A percentile compares a stretch with the other conserved stretches of the same genome.
Evolutionary conservation across 2,113 vertebrate species (phyloP).

Genomic region (Callithrix jacchus): DNA sequence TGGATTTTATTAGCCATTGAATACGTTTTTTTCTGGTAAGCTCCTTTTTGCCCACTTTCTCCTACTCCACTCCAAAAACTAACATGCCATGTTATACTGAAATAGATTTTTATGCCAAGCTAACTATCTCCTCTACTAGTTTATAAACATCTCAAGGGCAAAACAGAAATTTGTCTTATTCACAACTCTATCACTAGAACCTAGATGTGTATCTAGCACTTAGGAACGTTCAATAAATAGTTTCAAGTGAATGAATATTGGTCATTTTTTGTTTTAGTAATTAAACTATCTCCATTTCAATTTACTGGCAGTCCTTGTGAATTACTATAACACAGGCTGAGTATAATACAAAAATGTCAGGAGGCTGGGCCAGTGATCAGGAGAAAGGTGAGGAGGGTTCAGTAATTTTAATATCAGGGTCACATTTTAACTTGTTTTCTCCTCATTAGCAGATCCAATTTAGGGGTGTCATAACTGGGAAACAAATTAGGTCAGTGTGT

Average conservation of each 20-base stretch:
- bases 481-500: not conserved
- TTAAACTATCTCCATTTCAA: conserved; percentile 14
- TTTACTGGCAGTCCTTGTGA: not conserved
- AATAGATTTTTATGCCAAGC: not conserved
- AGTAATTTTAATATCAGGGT: not conserved
- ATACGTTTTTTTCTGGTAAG: not conserved
- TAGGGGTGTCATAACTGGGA: not conserved
- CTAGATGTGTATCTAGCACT: not conserved
- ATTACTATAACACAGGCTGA: not conserved
- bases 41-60: not conserved
- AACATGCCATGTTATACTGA: not conserved
- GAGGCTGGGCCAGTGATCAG: not conserved
- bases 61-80: not conserved
- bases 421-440: not conserved
- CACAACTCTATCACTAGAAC: not conserved
- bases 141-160: not conserved
- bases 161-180: not conserved
- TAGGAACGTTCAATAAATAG: not conserved
- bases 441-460: not conserved
- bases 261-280: not conserved
- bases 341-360: not conserved
- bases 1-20: not conserved
- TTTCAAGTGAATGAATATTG: not conserved
- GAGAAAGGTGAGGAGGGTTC: not conserved
- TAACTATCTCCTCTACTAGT: not conserved